Evolutionary conservation across 2,797 vertebrate genomes (phyloP).

Genomic region (Liparis tanakae): DNA sequence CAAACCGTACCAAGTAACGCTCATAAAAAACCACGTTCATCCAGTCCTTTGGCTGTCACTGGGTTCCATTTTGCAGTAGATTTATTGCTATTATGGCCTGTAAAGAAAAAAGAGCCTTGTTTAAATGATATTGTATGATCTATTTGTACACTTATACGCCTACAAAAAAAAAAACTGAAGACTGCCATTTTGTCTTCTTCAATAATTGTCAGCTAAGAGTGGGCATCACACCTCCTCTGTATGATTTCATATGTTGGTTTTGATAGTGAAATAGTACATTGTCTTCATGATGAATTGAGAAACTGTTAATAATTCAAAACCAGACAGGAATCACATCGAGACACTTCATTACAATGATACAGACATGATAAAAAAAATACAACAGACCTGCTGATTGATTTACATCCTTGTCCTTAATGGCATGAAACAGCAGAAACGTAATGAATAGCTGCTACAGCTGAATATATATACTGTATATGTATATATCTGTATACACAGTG

Average conservation of each 20-base stretch:
- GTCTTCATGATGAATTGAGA: not conserved
- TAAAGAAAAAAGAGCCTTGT: slow-evolving; percentile 45
- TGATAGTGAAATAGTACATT: not conserved
- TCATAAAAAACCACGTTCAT: slow-evolving; percentile 86
- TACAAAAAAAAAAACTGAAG: slow-evolving; percentile 34
- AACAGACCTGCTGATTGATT: slow-evolving; percentile 1
- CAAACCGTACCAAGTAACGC: slow-evolving; percentile 62
- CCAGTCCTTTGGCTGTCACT: slow-evolving; percentile 84
- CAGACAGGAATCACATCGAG: not conserved
- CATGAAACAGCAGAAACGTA: slow-evolving; percentile 6
- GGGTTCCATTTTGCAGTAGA: slow-evolving; percentile 87
- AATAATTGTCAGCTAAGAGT: not conserved
- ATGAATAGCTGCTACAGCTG: not conserved
- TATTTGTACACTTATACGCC: slow-evolving; percentile 26
- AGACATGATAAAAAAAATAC: slow-evolving; percentile 1
- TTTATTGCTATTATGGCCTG: slow-evolving; percentile 87
- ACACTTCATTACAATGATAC: not conserved
- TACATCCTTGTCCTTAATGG: slow-evolving; percentile 9
- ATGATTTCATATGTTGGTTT: not conserved
- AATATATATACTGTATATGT: not conserved
- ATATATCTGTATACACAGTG: slow-evolving; percentile 2
- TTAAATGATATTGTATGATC: slow-evolving; percentile 31
- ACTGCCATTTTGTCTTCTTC: slow-evolving; percentile 7
- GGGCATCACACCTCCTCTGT: not conserved
- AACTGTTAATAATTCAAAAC: not conserved